A percentile compares a stretch with the other conserved stretches of the same genome.
phyloP scores from a whole-genome alignment of 2,888 invertebrate species.

The Nomada flava region DNA sequence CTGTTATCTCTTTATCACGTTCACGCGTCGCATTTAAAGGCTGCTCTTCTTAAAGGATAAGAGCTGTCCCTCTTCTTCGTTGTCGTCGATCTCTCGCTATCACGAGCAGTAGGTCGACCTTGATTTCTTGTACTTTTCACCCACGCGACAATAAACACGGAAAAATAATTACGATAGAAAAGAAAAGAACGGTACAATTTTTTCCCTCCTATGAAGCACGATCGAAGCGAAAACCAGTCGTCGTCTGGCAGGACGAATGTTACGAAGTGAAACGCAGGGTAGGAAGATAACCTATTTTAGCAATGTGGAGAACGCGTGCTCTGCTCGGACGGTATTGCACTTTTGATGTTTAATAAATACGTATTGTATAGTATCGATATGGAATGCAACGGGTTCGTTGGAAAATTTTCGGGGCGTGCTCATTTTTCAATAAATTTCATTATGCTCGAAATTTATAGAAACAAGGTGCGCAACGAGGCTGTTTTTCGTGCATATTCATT shows the following conservation, averaged over 20 bases:
- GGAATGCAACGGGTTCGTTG: neutral
- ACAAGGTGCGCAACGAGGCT: neutral
- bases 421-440: neutral
- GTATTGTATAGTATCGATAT: neutral
- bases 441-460: neutral
- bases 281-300: slow-evolving; percentile 60
- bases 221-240: slow-evolving; percentile 13
- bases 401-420: neutral
- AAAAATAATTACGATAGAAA: slow-evolving; percentile 12
- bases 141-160: slow-evolving; percentile 34
- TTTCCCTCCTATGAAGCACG: neutral
- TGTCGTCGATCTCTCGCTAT: slow-evolving; percentile 23
- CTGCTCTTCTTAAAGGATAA: slow-evolving; percentile 31
- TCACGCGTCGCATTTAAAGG: slow-evolving; percentile 44
- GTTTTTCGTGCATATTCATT: slow-evolving; percentile 11
- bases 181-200: neutral
- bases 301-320: slow-evolving; percentile 59
- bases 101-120: slow-evolving; percentile 30
- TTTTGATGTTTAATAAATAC: slow-evolving; percentile 27
- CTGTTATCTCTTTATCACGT: slow-evolving; percentile 50
- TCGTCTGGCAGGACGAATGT: slow-evolving; percentile 38
- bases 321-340: slow-evolving; percentile 30
- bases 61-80: slow-evolving; percentile 35
- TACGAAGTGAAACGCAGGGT: slow-evolving; percentile 48
- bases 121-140: slow-evolving; percentile 38